phyloP scores from a whole-genome alignment of 2,888 invertebrate species.

The Nomada lathburiana region DNA sequence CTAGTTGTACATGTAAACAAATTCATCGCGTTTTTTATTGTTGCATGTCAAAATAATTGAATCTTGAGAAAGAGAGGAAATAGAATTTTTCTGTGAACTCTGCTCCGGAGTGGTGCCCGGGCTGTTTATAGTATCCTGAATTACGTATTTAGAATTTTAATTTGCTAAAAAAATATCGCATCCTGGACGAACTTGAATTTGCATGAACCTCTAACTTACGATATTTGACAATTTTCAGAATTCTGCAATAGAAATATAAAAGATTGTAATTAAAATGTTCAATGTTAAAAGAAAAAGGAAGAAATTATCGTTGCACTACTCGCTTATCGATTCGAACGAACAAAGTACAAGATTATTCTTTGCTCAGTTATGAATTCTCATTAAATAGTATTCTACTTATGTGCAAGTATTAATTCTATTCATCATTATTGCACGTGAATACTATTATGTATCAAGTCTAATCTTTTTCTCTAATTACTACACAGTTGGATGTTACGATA shows the following conservation, averaged over 20 bases:
- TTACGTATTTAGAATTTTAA: constrained; percentile 16
- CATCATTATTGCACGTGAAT: constrained; percentile 34
- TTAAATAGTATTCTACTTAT: constrained; percentile 13
- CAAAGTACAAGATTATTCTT: not conserved
- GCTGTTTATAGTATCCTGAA: constrained; percentile 23
- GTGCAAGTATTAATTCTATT: constrained; percentile 12
- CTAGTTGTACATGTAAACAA: constrained; percentile 29
- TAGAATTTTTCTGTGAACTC: constrained; percentile 36
- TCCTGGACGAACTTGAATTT: constrained; percentile 45
- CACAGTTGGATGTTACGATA: not conserved
- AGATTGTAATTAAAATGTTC: not conserved
- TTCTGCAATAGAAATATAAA: not conserved
- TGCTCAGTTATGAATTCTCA: not conserved
- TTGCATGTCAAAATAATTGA: constrained; percentile 6
- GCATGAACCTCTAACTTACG: not conserved
- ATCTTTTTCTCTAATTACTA: not conserved
- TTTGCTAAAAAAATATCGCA: constrained; percentile 27
- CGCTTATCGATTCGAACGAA: not conserved
- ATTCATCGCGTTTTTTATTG: constrained; percentile 9
- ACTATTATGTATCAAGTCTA: not conserved
- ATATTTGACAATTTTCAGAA: not conserved
- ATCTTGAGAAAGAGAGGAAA: constrained; percentile 17
- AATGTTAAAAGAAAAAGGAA: not conserved
- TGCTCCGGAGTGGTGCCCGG: constrained; percentile 54
- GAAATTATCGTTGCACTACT: not conserved